Conservation (phyloP, 2,797 vertebrate genomes). For the Xiphorhynchus erythropygius region DNA sequence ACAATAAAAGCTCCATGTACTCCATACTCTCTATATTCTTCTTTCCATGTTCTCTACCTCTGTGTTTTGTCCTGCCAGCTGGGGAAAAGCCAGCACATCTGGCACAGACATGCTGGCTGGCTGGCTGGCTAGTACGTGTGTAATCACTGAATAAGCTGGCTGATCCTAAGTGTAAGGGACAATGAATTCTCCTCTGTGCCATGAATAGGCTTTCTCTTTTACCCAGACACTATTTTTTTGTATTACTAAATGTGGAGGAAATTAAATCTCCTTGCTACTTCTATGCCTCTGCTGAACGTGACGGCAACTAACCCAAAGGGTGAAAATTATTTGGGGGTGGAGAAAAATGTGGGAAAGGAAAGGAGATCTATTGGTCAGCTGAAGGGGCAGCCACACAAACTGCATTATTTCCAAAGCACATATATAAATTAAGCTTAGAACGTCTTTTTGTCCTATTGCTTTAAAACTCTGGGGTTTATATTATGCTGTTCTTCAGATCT, state of each 20-base stretch:
- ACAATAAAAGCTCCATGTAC: neutral
- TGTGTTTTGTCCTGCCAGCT: neutral
- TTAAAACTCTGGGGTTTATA: neutral
- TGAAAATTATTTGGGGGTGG: neutral
- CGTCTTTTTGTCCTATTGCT: neutral
- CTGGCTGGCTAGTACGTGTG: neutral
- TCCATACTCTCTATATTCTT: neutral
- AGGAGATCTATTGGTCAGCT: neutral
- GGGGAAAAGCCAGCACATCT: conserved; percentile 12
- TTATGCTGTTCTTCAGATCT: neutral
- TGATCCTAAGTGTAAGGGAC: neutral
- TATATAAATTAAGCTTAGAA: neutral
- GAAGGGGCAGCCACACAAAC: neutral
- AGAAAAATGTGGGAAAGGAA: neutral
- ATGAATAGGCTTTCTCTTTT: neutral
- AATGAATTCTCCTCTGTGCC: neutral
- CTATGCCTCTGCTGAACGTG: neutral
- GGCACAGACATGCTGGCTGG: neutral
- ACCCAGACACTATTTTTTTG: neutral
- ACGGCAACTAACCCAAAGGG: neutral
- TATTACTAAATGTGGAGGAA: neutral
- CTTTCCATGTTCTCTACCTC: neutral
- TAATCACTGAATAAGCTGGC: neutral
- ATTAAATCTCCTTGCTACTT: neutral
- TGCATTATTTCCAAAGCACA: neutral